A percentile compares a stretch with the other conserved stretches of the same genome.
Evolutionary conservation across 1,140 invertebrate species (phyloP).

Genomic region (Oreohelix idahoensis): DNA sequence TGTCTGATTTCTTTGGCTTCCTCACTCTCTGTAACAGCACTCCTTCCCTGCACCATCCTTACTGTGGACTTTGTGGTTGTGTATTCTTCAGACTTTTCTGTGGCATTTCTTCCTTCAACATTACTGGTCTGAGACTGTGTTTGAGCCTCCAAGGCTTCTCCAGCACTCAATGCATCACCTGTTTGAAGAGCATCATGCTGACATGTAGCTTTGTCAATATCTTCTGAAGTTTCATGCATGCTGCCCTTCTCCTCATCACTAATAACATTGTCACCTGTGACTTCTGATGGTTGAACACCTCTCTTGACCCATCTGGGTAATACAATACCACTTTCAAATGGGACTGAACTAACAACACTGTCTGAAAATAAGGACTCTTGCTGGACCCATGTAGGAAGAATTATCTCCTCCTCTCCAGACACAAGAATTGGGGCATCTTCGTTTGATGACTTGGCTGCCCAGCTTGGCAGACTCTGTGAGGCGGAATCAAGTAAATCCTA

Average conservation of each 20-base stretch:
- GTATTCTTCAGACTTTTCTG: not conserved
- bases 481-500: conserved; percentile 4
- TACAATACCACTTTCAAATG: not conserved
- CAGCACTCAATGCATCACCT: too few relatives aligned
- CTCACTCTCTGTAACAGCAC: conserved; percentile 4
- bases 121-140: too few relatives aligned
- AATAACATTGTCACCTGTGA: not conserved
- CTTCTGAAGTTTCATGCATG: not conserved
- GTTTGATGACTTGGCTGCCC: not conserved
- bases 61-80: not conserved
- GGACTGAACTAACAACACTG: not conserved
- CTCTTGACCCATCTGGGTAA: conserved; percentile 30
- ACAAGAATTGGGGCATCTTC: conserved; percentile 9
- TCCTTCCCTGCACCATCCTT: conserved; percentile 30
- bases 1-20: conserved; percentile 28
- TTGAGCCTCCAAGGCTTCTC: not conserved
- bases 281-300: conserved; percentile 18
- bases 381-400: conserved; percentile 46
- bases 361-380: conserved; percentile 4
- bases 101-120: not conserved
- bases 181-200: too few relatives aligned
- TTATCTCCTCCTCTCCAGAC: not conserved
- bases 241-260: not conserved
- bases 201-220: not conserved
- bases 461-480: not conserved